Evolutionary conservation across 2,113 vertebrate species (phyloP).

Genomic region (Cromileptes altivelis): DNA sequence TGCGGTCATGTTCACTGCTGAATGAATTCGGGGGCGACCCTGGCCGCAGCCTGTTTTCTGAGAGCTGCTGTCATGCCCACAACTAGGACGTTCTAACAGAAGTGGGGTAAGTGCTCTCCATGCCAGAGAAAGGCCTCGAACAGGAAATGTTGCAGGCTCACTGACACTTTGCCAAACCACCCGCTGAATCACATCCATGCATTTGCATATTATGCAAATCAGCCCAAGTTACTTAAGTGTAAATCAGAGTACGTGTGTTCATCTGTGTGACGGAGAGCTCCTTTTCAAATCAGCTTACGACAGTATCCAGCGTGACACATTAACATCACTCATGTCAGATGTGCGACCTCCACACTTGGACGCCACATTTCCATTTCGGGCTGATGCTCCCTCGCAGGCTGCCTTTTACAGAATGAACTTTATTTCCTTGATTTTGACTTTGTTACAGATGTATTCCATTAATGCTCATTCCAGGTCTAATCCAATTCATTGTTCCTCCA

Average conservation of each 20-base stretch:
- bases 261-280: slow-evolving; percentile 4
- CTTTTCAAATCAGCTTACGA: slow-evolving; percentile 18
- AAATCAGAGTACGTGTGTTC: slow-evolving; percentile 37
- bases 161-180: slow-evolving; percentile 63
- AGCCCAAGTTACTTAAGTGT: slow-evolving; percentile 37
- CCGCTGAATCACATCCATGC: slow-evolving; percentile 57
- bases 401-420: background rate
- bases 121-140: slow-evolving; percentile 59
- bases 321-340: background rate
- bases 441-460: slow-evolving; percentile 21
- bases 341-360: background rate
- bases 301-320: slow-evolving; percentile 13
- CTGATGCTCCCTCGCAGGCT: background rate
- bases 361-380: background rate
- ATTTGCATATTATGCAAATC: slow-evolving; percentile 77
- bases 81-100: slow-evolving; percentile 22
- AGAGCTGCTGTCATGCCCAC: slow-evolving; percentile 14
- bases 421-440: slow-evolving; percentile 35
- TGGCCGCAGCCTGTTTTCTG: slow-evolving; percentile 2
- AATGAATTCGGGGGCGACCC: slow-evolving; percentile 7
- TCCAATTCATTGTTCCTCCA: slow-evolving; percentile 50
- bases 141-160: slow-evolving; percentile 56
- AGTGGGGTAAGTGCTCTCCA: slow-evolving; percentile 32
- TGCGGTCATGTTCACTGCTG: background rate
- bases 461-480: slow-evolving; percentile 49